Evolutionary conservation across 2,113 vertebrate species (phyloP).

Genomic region (Lethenteron reissneri): DNA sequence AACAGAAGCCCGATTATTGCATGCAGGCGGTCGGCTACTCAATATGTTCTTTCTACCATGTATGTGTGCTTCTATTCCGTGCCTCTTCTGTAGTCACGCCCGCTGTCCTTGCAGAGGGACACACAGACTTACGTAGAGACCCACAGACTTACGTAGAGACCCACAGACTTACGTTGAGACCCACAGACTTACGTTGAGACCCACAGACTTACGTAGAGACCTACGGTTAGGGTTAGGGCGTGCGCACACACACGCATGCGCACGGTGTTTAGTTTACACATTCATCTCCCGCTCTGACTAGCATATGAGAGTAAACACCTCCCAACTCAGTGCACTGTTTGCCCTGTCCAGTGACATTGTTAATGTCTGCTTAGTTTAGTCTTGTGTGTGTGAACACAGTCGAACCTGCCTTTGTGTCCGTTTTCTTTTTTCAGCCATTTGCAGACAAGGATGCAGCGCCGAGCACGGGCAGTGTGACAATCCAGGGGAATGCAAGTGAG

Average conservation of each 20-base stretch:
- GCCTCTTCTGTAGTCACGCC: neutral
- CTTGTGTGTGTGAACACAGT: neutral
- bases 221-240: too few relatives aligned
- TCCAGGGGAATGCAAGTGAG: slow-evolving; percentile 4
- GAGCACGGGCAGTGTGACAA: slow-evolving; percentile 1
- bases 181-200: too few relatives aligned
- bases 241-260: too few relatives aligned
- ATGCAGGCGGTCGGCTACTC: neutral
- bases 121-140: too few relatives aligned
- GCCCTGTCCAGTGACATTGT: neutral
- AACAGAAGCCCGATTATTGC: neutral
- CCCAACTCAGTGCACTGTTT: neutral
- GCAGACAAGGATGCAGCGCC: slow-evolving; percentile 1
- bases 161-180: too few relatives aligned
- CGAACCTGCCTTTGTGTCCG: slow-evolving; percentile 1
- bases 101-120: neutral
- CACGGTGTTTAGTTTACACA: too few relatives aligned
- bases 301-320: neutral
- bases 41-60: neutral
- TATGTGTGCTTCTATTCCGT: slow-evolving; percentile 1
- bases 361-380: neutral
- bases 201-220: too few relatives aligned
- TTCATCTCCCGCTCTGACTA: neutral
- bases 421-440: neutral
- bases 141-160: too few relatives aligned